These are phyloP conservation scores for Atta colombica DNA, from an alignment of 1,140 invertebrate genomes.

Conservation along the genomic window DNA sequence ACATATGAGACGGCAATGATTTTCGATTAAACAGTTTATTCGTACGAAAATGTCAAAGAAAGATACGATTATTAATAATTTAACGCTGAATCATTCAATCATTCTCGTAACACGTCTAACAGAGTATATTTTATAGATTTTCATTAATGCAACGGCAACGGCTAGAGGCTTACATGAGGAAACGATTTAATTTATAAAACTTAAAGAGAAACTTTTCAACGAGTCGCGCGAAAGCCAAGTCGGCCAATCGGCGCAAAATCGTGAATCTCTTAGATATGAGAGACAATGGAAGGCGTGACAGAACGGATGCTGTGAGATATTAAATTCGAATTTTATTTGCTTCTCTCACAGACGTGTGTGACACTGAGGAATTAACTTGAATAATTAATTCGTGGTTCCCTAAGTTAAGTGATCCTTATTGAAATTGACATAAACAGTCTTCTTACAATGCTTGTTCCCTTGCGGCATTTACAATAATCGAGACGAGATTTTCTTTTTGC, in stretches of 20 bases:
- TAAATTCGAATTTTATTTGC: constrained; percentile 60
- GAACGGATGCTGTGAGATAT: constrained; percentile 42
- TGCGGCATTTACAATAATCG: constrained; percentile 79
- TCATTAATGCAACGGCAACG: background rate
- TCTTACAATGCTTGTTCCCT: constrained; percentile 84
- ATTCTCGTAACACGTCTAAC: constrained; percentile 47
- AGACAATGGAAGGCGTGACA: constrained; percentile 21
- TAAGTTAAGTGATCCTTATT: constrained; percentile 83
- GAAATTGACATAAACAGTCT: constrained; percentile 86
- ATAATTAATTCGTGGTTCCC: constrained; percentile 77
- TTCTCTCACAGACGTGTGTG: background rate
- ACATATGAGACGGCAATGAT: background rate
- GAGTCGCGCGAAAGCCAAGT: background rate
- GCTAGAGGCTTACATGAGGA: constrained; percentile 33
- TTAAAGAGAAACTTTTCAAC: constrained; percentile 14
- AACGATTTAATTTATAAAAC: constrained; percentile 27
- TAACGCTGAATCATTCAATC: constrained; percentile 48
- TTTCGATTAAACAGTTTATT: constrained; percentile 57
- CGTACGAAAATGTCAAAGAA: constrained; percentile 59
- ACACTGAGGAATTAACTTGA: constrained; percentile 67
- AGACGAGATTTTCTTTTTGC: constrained; percentile 77
- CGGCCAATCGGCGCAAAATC: background rate
- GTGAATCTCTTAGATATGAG: background rate
- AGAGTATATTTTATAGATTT: constrained; percentile 47
- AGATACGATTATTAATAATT: constrained; percentile 58